Conservation (phyloP, 2,888 invertebrate genomes). For the Gari tellinella region DNA sequence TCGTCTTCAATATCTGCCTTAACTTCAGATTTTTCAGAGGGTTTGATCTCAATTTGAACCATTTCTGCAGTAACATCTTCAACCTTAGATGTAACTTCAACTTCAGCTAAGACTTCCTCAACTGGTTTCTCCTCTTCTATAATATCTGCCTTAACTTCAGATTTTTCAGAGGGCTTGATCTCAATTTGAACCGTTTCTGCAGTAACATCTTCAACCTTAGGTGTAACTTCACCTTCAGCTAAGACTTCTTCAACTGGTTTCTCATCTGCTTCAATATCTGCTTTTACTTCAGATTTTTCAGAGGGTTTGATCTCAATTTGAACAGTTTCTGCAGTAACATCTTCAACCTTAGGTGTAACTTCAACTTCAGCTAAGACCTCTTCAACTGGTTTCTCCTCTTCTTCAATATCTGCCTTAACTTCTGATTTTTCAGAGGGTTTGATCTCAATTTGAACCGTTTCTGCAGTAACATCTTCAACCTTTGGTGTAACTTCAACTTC, state of each 20-base stretch:
- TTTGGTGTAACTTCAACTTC: constrained; percentile 14
- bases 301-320: constrained; percentile 18
- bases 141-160: constrained; percentile 13
- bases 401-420: constrained; percentile 11
- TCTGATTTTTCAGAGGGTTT: constrained; percentile 20
- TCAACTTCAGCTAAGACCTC: constrained; percentile 18
- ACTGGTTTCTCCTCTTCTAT: constrained; percentile 18
- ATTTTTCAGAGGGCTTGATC: constrained; percentile 27
- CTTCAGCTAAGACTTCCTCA: constrained; percentile 16
- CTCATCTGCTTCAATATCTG: constrained; percentile 16
- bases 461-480: constrained; percentile 16
- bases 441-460: constrained; percentile 16
- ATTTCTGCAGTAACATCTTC: constrained; percentile 24
- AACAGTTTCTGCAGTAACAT: constrained; percentile 17
- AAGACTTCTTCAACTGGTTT: constrained; percentile 15
- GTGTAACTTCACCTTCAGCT: constrained; percentile 16
- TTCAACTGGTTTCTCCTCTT: constrained; percentile 5
- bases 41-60: constrained; percentile 35
- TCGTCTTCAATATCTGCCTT: constrained; percentile 6
- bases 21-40: constrained; percentile 19
- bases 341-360: constrained; percentile 7
- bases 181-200: constrained; percentile 22
- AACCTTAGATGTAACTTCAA: constrained; percentile 17
- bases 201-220: constrained; percentile 13
- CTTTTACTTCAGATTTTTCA: constrained; percentile 20